Evolutionary conservation across 2,113 vertebrate species (phyloP), one percentile per base, ranked within the genome.

Genomic region (Heloderma charlesbogerti): DNA sequence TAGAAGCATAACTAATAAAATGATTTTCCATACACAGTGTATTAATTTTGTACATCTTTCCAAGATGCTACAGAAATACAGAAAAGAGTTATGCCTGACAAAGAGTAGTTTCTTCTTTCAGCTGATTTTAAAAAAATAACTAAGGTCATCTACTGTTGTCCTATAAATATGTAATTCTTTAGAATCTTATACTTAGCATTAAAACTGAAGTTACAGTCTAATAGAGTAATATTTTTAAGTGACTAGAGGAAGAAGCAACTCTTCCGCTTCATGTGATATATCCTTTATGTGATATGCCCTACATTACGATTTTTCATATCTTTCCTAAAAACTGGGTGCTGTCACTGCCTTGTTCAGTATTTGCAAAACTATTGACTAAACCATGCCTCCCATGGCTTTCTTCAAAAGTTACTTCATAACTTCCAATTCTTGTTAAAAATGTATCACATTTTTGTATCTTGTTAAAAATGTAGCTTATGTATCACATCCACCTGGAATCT

Each of bases 401-500:
- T 95, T 94, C 9, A 86, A 31, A 51, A 84, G 87, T 88, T 83
- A 48, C 40, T 90, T 15, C 29, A 82, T 91, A 1, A 81, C 91
- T 90, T 93, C 18, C 45, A 48, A 86, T 71, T 84, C 79, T 81
- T 89, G 31, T 82, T 84, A n/a, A n/a, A n/a, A n/a, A n/a, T n/a
- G n/a, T n/a, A n/a, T n/a, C n/a, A n/a, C n/a, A n/a, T n/a, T n/a
- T n/a, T n/a, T n/a, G n/a, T n/a, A n/a, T n/a, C n/a, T n/a, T n/a
- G n/a, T 95, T 89, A 92, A 90, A 60, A 48, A 6, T 92, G 87
- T n/a, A n/a, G 43, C 60, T 82, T 63, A 40, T 88, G 74, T 8
- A 7, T 48, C 48, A 60, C 12, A 1, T 93, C 29, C 80, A 94
- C 83, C 82, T 91, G 89, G 91, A 94, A 92, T 93, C 80, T 92